phyloP scores from a whole-genome alignment of 2,797 vertebrate species.

The Benthosema pterotum region DNA sequence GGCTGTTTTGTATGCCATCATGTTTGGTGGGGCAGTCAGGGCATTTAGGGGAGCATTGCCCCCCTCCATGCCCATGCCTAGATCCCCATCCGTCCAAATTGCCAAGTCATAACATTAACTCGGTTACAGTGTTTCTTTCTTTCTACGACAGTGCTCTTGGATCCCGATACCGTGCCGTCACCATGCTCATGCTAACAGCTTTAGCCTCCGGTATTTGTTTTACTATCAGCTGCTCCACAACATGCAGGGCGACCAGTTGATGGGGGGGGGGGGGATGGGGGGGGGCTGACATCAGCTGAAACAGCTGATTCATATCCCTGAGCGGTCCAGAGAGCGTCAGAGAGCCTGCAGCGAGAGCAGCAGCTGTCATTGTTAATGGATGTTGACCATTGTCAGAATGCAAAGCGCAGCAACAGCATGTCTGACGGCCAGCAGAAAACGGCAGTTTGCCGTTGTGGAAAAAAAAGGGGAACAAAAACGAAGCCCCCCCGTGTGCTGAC shows the following conservation, averaged over 20 bases:
- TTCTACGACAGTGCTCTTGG: too few species aligned
- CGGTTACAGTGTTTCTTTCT: neutral
- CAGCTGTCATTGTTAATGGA: slow-evolving; percentile 58
- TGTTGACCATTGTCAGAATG: slow-evolving; percentile 40
- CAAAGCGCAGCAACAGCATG: slow-evolving; percentile 40
- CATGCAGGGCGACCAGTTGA: slow-evolving; percentile 47
- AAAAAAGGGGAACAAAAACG: neutral
- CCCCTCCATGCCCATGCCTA: too few species aligned
- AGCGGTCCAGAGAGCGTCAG: slow-evolving; percentile 14
- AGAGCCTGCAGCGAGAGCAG: too few species aligned
- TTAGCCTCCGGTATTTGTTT: too few species aligned
- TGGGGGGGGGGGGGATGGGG: too few species aligned
- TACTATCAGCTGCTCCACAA: slow-evolving; percentile 41
- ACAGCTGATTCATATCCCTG: slow-evolving; percentile 47
- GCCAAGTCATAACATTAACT: neutral
- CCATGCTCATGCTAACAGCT: slow-evolving; percentile 33
- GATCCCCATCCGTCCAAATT: too few species aligned
- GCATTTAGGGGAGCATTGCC: too few species aligned
- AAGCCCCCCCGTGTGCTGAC: neutral
- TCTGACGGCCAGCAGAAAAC: slow-evolving; percentile 20
- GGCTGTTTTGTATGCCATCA: too few species aligned
- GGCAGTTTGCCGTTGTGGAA: neutral
- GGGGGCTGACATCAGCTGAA: slow-evolving; percentile 34
- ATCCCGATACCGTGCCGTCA: slow-evolving; percentile 22
- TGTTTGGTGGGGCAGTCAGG: too few species aligned